phyloP scores from a whole-genome alignment of 2,888 invertebrate species.

The Allolobophora icterica region DNA sequence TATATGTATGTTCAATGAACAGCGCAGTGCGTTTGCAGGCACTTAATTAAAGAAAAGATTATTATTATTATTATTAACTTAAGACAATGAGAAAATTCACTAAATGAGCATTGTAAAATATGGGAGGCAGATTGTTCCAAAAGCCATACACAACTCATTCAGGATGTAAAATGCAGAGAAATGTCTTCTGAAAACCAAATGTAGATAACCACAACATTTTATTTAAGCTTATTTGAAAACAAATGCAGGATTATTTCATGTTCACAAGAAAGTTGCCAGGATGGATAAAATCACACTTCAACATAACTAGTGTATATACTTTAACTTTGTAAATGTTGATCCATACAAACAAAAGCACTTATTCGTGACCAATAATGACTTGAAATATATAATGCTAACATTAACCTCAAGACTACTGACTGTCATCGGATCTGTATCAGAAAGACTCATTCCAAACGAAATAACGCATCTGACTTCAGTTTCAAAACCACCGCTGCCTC shows the following conservation, averaged over 20 bases:
- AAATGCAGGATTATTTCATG: neutral
- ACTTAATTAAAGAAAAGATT: too few relatives aligned
- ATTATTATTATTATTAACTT: too few relatives aligned
- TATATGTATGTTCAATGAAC: too few relatives aligned
- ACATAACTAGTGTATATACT: neutral
- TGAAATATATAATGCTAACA: neutral
- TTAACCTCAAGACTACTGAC: conserved; percentile 17
- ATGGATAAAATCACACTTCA: neutral
- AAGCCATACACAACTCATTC: neutral
- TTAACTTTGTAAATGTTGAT: neutral
- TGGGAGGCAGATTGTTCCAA: neutral
- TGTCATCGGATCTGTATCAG: conserved; percentile 1
- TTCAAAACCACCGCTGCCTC: neutral
- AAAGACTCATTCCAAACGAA: neutral
- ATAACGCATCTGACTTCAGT: neutral
- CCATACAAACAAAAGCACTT: neutral
- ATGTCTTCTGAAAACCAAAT: conserved; percentile 9
- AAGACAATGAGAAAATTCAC: too few relatives aligned
- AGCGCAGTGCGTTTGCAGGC: too few relatives aligned
- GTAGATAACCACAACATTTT: neutral
- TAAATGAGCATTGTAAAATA: neutral
- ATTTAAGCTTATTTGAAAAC: conserved; percentile 8
- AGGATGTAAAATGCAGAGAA: neutral
- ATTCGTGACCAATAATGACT: neutral
- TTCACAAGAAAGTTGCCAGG: conserved; percentile 8